These are phyloP conservation scores for Noctua janthina DNA, from an alignment of 2,888 invertebrate genomes.

Conservation along the genomic window DNA sequence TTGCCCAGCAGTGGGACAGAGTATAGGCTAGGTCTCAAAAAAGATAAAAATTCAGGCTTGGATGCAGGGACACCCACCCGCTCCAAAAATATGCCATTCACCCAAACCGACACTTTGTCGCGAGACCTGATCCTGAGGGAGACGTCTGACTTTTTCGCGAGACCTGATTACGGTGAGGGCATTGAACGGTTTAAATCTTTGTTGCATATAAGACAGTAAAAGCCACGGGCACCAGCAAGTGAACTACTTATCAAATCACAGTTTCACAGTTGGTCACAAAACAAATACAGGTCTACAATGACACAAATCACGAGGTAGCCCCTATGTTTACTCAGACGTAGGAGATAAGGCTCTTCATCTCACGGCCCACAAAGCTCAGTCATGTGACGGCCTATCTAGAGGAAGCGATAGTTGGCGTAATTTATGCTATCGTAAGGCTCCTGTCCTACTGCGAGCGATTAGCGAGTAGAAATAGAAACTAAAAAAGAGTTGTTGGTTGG, in stretches of 20 bases:
- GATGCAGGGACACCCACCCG: no score
- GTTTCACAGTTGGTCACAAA: background rate
- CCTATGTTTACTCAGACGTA: constrained; percentile 32
- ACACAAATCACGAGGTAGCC: constrained; percentile 38
- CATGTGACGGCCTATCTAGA: constrained; percentile 52
- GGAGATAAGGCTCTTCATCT: constrained; percentile 32
- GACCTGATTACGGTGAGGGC: background rate
- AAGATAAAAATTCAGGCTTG: no score
- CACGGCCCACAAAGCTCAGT: constrained; percentile 41
- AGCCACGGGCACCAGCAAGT: background rate
- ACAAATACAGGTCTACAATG: constrained; percentile 14
- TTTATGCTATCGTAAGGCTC: constrained; percentile 22
- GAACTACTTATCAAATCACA: background rate
- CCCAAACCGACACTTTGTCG: no score
- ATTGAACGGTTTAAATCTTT: background rate
- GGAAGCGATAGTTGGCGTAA: constrained; percentile 43
- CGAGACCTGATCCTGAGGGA: no score
- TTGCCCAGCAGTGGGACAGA: background rate
- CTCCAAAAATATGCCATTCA: background rate
- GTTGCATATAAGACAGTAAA: background rate
- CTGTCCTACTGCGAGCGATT: background rate
- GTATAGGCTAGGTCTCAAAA: no score
- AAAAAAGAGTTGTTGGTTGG: background rate
- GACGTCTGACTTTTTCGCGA: background rate
- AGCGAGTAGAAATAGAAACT: background rate